These are phyloP conservation scores for Chaenocephalus aceratus DNA, from an alignment of 2,113 vertebrate genomes.

Conservation along the genomic window DNA sequence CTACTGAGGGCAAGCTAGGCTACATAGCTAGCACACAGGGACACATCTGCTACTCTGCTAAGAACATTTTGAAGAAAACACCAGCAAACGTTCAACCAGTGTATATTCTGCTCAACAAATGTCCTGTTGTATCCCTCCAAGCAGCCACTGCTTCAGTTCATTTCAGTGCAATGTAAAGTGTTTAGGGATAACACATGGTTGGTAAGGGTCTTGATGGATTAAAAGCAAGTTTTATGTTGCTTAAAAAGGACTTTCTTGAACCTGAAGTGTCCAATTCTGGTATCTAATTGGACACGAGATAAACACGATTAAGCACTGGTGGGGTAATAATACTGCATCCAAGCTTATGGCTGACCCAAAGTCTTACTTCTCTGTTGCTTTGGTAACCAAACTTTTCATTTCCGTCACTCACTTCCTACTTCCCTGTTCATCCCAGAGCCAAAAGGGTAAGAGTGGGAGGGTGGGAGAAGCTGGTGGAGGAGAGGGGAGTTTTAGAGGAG, in stretches of 20 bases:
- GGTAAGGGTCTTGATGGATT: neutral
- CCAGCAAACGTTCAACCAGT: neutral
- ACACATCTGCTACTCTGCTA: neutral
- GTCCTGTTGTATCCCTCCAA: neutral
- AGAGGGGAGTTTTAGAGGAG: neutral
- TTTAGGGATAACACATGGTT: neutral
- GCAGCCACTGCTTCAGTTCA: neutral
- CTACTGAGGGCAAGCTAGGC: neutral
- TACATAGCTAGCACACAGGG: conserved; percentile 11
- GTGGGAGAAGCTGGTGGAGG: neutral
- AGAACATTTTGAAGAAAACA: neutral
- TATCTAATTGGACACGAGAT: conserved; percentile 40
- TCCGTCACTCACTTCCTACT: neutral
- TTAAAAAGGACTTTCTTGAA: neutral
- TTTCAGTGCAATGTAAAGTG: neutral
- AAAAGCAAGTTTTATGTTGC: neutral
- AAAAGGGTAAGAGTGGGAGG: neutral
- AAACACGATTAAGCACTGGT: conserved; percentile 65
- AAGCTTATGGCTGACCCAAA: conserved; percentile 13
- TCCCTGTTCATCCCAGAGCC: neutral
- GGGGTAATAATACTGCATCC: conserved; percentile 79
- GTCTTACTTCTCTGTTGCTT: conserved; percentile 1
- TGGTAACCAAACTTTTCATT: neutral
- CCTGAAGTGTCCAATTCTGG: no score
- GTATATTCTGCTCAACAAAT: neutral